Base-by-base conservation (phyloP, 2,797 vertebrate genomes). In the Scolopax rusticola region DNA sequence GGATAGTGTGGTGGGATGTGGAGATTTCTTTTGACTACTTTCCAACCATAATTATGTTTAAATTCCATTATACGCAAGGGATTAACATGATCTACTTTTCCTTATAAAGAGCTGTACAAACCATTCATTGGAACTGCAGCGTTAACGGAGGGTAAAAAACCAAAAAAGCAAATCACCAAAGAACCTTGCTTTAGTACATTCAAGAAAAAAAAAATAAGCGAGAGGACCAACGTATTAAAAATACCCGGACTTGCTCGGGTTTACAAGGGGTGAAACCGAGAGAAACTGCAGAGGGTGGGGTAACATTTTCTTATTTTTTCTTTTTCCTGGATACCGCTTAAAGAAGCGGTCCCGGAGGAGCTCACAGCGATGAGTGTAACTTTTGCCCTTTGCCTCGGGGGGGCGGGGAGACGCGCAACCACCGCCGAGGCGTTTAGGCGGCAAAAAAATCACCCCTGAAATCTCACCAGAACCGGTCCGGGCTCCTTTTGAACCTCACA, bases 271-370 rank as follows among this genome's bases (percentile, higher is more conserved):
- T 6, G 47, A 60, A 67, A 27, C 12, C 1, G 28, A 25, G 8
- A 8, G 10, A 36, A 56, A 47, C 11, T 2, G 7, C 25, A 2
- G 0, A 1, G 23, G 8, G 11, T 0, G 1, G 7, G 15, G 32
- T 4, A 6, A 2, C 6, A 2, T 51, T 28, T 27, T 51, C 8
- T 48, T 48, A 4, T 24, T 28, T 28, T 51, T 3, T 51, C 28
- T 3, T 51, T 41, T n/a, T 38, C 41, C 24, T 11, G 19, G n/a
- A 4, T 2, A 1, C 18, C 24, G 32, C 30, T 6, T 0, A 25
- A 2, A 28, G 15, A 6, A 53, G 27, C 47, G 3, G 24, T 2
- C 40, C 6, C 33, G 1, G 43, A 19, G 16, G 16, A 1, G 53
- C 5, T 57, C 11, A 1, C 45, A 3, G 10, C 5, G 18, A 16